Base-by-base conservation (phyloP, 2,888 invertebrate genomes). In the Chymomyza amoena region DNA sequence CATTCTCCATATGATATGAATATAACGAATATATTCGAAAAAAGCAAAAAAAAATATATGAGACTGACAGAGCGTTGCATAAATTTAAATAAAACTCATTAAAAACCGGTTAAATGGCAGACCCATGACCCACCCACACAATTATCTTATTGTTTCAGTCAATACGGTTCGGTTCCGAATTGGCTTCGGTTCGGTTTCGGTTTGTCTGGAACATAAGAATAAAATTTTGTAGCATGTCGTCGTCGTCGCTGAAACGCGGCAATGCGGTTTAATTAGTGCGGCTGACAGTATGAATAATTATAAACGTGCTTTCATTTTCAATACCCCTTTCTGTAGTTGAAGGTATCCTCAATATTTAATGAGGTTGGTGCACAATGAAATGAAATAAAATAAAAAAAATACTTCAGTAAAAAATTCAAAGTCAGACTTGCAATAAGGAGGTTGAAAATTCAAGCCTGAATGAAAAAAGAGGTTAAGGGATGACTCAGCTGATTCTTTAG, bases 181-280 rank as follows among this genome's bases (percentile, higher is more conserved):
- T 4, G 52, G 16, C 1, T 52, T 16, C 18, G 54, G 54, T n/a
- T n/a, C n/a, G n/a, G n/a, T n/a, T n/a, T n/a, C n/a, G n/a, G n/a
- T 20, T 20, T 45, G 13, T 45, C 39, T 45, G 39, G 39, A 13
- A 10, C 39, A 13, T 45, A 13, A 45, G 39, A 45, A 45, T 45
- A 13, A 45, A 45, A 13, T n/a, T 45, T 45, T 45, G 13, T 13
- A 13, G 39, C 39, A 13, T 45, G n/a, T n/a, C n/a, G 39, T 45
- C 39, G 39, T 7, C 39, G 39, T 45, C 2, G 39, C 13, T 61
- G 39, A 61, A 61, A 61, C 6, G 18, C 36, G 18, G 39, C 67
- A 62, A 39, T 70, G 76, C 60, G 66, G 72, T 73, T 81, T 78
- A 84, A 84, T 84, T 72, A 84, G 61, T 69, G 62, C 64, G 66